Base-by-base conservation (phyloP, 2,797 vertebrate species). In the Uromys caudimaculatus region DNA sequence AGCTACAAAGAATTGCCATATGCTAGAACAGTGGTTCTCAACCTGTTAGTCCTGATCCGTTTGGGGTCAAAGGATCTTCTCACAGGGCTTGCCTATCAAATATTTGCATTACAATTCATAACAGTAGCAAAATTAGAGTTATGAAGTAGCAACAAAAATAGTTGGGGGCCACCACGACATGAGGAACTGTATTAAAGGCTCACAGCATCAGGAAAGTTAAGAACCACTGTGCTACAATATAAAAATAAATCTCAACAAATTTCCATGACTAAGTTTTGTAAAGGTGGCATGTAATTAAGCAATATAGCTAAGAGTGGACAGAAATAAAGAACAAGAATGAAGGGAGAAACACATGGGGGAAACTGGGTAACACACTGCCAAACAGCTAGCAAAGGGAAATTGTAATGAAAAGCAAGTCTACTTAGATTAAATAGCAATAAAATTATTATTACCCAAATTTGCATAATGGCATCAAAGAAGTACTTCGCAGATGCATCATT, bases 241-340 rank as follows among this genome's bases (percentile, higher is more conserved):
- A 64, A 38, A 81, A 90, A 32, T 78, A 71, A 95, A 88, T 24
- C 29, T 78, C 21, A 88, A 84, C 4, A 91, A 35, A 91, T 85
- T 67, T 84, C 29, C 64, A 47, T 54, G 73, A 73, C 44, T 89
- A 81, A 76, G 29, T 91, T 85, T 81, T 83, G n/a, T 73, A 54
- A 94, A 77, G 16, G 47, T 7, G 38, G 8, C 7, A 73, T 21
- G 27, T 6, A 50, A 87, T 54, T 95, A 73, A 75, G 35, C 19
- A 86, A n/a, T 19, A 86, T 13, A 67, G 9, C 5, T 81, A 76
- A 38, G 9, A 60, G 24, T 92, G 23, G 47, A 14, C 7, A 83
- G n/a, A 24, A 89, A 62, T 50, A n/a, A 62, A 89, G 56, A n/a
- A 19, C 29, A 77, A 62, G 56, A 47, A 41, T 58, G 10, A 62